phyloP scores from a whole-genome alignment of 2,113 vertebrate genomes.

The Pteropus alecto region DNA sequence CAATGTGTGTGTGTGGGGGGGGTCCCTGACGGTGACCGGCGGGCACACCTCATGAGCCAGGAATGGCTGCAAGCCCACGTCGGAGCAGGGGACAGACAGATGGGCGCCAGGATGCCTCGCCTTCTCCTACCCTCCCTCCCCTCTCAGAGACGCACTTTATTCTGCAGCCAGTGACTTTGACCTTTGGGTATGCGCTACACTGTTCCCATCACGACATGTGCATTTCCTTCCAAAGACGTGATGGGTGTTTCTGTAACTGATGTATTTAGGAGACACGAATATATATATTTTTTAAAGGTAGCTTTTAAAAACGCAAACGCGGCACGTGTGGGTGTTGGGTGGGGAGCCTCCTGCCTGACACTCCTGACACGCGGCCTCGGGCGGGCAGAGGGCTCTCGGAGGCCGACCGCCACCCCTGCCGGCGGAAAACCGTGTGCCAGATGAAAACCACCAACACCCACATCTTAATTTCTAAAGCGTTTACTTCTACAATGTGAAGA shows the following conservation, averaged over 20 bases:
- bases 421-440: constrained; percentile 12
- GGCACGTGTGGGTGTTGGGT: not conserved
- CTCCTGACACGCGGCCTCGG: not conserved
- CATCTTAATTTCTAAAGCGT: not conserved
- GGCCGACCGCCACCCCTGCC: constrained; percentile 50
- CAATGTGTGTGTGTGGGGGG: too few species aligned
- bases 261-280: constrained; percentile 71
- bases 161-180: constrained; percentile 65
- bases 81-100: not conserved
- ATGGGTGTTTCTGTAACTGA: constrained; percentile 64
- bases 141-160: constrained; percentile 62
- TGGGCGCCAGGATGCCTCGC: constrained; percentile 40
- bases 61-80: not conserved
- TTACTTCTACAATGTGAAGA: not conserved
- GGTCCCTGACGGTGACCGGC: rapidly evolving
- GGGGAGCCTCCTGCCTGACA: constrained; percentile 52
- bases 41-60: rapidly evolving
- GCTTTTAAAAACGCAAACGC: constrained; percentile 57
- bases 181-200: constrained; percentile 65
- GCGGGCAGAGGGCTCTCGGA: constrained; percentile 67
- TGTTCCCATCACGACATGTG: constrained; percentile 57
- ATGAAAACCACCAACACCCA: not conserved
- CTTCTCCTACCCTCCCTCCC: constrained; percentile 1
- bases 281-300: too few species aligned
- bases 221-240: constrained; percentile 32